Percentiles rank a stretch among this genome's conserved stretches.
phyloP scores from a whole-genome alignment of 2,797 vertebrate genomes.

The Sarcophilus harrisii region DNA sequence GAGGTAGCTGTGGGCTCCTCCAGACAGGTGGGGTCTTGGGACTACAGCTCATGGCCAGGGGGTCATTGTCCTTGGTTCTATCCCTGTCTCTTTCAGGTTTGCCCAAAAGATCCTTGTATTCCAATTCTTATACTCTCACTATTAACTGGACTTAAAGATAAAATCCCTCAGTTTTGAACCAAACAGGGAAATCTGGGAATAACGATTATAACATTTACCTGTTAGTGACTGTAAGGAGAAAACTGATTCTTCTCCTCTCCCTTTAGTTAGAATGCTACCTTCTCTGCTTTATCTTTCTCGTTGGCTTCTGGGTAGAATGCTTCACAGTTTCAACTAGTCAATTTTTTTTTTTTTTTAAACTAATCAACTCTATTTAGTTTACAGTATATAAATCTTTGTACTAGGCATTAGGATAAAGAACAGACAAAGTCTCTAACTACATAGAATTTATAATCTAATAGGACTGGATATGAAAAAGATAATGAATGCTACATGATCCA shows the following conservation, averaged over 20 bases:
- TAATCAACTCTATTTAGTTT: neutral
- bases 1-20: slow-evolving; percentile 84
- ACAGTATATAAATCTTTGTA: fast-evolving
- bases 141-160: neutral
- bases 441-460: neutral
- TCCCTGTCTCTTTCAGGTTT: neutral
- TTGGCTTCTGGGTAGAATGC: neutral
- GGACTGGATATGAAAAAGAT: neutral
- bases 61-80: neutral
- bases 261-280: neutral
- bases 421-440: neutral
- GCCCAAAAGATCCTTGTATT: neutral
- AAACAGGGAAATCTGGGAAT: slow-evolving; percentile 7
- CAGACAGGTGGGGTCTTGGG: neutral
- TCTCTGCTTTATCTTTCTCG: neutral
- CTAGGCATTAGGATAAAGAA: neutral
- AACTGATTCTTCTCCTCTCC: neutral
- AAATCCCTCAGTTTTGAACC: neutral
- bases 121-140: neutral
- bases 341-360: neutral
- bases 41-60: neutral
- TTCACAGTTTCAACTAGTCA: neutral
- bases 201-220: neutral
- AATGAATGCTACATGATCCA: neutral
- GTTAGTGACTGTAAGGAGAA: neutral